Evolutionary conservation across 2,888 invertebrate species (phyloP).

Genomic region (Aleiodes alternator): DNA sequence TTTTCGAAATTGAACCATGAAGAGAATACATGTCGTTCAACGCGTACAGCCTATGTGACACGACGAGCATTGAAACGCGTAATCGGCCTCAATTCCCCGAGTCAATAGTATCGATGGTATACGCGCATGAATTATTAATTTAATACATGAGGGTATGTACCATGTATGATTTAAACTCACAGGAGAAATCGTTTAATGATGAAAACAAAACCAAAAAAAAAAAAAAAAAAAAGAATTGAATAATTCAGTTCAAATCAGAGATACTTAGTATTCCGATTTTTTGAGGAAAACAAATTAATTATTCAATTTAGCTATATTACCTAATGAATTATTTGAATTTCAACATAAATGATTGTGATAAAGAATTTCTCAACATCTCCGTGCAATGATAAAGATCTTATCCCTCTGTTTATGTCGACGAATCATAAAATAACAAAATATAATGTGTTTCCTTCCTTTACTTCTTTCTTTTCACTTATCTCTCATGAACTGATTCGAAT

Average conservation of each 20-base stretch:
- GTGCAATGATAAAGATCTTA: neutral
- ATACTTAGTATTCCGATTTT: neutral
- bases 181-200: slow-evolving; percentile 37
- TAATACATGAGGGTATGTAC: slow-evolving; percentile 46
- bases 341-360: neutral
- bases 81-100: slow-evolving; percentile 56
- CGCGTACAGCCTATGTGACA: slow-evolving; percentile 40
- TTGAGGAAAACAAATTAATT: neutral
- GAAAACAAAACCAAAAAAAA: slow-evolving; percentile 12
- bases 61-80: slow-evolving; percentile 53
- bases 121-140: slow-evolving; percentile 60
- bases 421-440: neutral
- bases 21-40: slow-evolving; percentile 30
- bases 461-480: slow-evolving; percentile 35
- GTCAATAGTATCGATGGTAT: slow-evolving; percentile 52
- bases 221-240: neutral
- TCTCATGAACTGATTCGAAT: slow-evolving; percentile 52
- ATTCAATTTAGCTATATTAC: too few relatives aligned
- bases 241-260: neutral
- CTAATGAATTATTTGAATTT: too few relatives aligned
- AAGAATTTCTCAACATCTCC: neutral
- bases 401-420: too few relatives aligned
- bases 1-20: slow-evolving; percentile 41
- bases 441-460: neutral
- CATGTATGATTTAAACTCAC: slow-evolving; percentile 24